Conservation (phyloP, 2,797 vertebrate species). For the Onychomys arenicola region DNA sequence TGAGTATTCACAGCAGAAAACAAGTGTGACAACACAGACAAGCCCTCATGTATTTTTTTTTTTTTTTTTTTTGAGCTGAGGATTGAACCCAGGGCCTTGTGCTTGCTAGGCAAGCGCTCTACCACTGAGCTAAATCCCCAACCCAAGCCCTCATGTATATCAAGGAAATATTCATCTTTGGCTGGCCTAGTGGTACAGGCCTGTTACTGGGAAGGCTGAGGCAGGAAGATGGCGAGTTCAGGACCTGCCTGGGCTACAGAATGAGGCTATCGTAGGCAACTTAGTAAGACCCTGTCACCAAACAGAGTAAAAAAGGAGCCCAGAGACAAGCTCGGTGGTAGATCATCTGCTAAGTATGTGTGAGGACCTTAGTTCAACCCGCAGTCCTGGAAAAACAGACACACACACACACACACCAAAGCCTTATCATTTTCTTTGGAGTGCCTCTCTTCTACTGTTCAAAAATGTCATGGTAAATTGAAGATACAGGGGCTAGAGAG, state of each 20-base stretch:
- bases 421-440: neutral
- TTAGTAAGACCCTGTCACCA: neutral
- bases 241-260: neutral
- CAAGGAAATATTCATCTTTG: neutral
- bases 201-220: neutral
- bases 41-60: neutral
- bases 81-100: too few relatives aligned
- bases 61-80: too few relatives aligned
- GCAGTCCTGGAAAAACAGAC: neutral
- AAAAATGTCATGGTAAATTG: conserved; percentile 12
- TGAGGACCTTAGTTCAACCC: neutral
- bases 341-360: neutral
- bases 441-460: neutral
- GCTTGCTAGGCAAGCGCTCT: too few relatives aligned
- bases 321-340: neutral
- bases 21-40: neutral
- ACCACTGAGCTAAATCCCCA: too few relatives aligned
- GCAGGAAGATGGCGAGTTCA: neutral
- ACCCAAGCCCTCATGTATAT: neutral
- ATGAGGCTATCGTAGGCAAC: neutral
- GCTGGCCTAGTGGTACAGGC: neutral
- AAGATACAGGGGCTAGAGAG: neutral
- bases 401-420: neutral
- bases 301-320: neutral
- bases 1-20: neutral